These are phyloP conservation scores for Metridium senile DNA, from an alignment of 92 coral and sea anemone species.

Conservation along the genomic window DNA sequence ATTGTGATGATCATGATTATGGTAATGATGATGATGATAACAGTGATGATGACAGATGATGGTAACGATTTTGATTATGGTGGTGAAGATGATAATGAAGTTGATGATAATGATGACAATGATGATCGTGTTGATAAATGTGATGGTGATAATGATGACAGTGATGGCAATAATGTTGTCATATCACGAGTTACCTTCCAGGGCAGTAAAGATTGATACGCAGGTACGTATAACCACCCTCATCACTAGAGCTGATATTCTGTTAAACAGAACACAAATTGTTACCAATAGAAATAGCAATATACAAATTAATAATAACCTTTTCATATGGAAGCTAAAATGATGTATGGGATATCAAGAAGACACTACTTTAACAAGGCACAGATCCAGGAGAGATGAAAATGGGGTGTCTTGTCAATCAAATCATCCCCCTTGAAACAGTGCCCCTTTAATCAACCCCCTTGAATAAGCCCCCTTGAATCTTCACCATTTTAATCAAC, in stretches of 20 bases:
- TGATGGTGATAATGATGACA: not conserved
- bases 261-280: not conserved
- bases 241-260: slow-evolving; percentile 99
- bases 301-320: too few relatives aligned
- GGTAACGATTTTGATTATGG: not conserved
- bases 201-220: slow-evolving; percentile 96
- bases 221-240: slow-evolving; percentile 95
- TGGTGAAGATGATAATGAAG: not conserved
- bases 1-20: not conserved
- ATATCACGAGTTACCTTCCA: slow-evolving; percentile 70
- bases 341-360: too few relatives aligned
- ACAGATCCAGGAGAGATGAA: too few relatives aligned
- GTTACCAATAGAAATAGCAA: not conserved
- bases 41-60: not conserved
- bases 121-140: not conserved
- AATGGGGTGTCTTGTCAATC: too few relatives aligned
- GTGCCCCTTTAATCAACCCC: too few relatives aligned
- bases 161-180: not conserved
- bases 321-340: too few relatives aligned
- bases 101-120: not conserved
- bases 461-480: too few relatives aligned
- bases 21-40: not conserved
- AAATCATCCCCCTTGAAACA: too few relatives aligned
- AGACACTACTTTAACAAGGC: too few relatives aligned
- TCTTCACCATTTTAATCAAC: too few relatives aligned